These are phyloP conservation scores for Halocynthia aurantium DNA, from an alignment of 23 tunicate species.

Conservation along the genomic window DNA sequence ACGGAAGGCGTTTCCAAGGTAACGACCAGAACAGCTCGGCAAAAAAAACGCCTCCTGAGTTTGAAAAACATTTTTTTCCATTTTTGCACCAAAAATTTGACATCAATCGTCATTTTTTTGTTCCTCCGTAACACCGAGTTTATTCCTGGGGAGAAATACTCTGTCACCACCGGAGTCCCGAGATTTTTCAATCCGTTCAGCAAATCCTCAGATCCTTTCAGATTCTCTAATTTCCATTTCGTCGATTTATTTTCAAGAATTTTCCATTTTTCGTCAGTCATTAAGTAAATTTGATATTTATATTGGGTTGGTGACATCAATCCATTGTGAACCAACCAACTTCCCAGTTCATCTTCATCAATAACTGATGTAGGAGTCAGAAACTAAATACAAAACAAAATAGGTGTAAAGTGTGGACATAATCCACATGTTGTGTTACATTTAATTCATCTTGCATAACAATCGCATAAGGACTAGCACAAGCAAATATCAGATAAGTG, in stretches of 20 bases:
- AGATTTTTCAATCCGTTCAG: neutral
- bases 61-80: slow-evolving; percentile 10
- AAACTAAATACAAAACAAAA: neutral
- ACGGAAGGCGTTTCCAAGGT: slow-evolving; percentile 1
- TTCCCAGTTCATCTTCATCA: neutral
- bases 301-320: neutral
- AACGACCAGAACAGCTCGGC: slow-evolving; percentile 10
- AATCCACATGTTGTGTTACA: too few relatives aligned
- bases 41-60: neutral
- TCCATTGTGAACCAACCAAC: neutral
- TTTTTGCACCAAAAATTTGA: neutral
- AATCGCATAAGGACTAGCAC: too few relatives aligned
- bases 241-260: neutral
- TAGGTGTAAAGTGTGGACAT: neutral
- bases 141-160: neutral
- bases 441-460: too few relatives aligned
- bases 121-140: neutral
- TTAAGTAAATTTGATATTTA: neutral
- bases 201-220: neutral
- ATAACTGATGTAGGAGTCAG: neutral
- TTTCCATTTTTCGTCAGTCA: neutral
- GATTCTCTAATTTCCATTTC: neutral
- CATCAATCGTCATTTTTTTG: neutral
- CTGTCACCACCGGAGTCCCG: neutral
- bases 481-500: too few relatives aligned